phyloP scores from a whole-genome alignment of 2,113 vertebrate genomes.

The Brienomyrus brachyistius region DNA sequence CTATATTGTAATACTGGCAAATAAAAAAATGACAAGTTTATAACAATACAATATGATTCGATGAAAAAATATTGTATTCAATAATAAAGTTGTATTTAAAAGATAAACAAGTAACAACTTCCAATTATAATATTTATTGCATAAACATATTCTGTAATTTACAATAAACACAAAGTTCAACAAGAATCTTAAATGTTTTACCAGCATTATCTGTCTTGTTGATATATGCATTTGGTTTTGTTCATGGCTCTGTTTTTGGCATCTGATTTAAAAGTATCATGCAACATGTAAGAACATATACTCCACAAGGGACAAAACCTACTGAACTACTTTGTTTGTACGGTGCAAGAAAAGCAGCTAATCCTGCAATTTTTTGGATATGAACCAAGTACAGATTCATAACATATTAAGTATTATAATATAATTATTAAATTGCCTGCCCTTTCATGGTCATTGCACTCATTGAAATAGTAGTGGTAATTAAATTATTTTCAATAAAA shows the following conservation, averaged over 20 bases:
- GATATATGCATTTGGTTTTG: neutral
- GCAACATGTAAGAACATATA: neutral
- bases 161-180: neutral
- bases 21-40: constrained; percentile 31
- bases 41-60: constrained; percentile 34
- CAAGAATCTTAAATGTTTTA: constrained; percentile 16
- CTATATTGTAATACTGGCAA: constrained; percentile 45
- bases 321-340: neutral
- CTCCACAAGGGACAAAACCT: neutral
- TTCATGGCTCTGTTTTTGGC: constrained; percentile 5
- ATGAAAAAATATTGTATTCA: constrained; percentile 18
- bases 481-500: neutral
- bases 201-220: neutral
- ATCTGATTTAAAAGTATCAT: neutral
- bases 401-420: neutral
- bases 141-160: neutral
- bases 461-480: neutral
- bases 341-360: neutral
- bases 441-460: neutral
- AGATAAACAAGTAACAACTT: constrained; percentile 43
- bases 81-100: constrained; percentile 28
- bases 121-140: constrained; percentile 57
- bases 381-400: neutral
- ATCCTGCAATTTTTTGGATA: neutral
- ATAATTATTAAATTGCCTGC: neutral